Evolutionary conservation across 2,888 invertebrate species (phyloP).

Genomic region (Dorcus hopei): DNA sequence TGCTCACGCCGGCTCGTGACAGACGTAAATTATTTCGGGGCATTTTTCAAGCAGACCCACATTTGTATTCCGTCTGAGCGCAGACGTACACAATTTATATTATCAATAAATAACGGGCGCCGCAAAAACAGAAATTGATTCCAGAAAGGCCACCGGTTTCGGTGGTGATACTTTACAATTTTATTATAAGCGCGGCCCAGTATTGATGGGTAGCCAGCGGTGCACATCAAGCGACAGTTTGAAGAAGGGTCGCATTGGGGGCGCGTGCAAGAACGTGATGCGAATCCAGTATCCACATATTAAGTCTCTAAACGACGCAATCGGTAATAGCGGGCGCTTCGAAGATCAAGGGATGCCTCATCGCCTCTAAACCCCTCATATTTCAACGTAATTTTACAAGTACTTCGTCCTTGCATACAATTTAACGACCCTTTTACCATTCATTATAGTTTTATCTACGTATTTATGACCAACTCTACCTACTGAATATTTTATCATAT

Average conservation of each 20-base stretch:
- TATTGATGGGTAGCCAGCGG: slow-evolving; percentile 26
- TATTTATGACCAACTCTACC: slow-evolving; percentile 34
- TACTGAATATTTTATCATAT: slow-evolving; percentile 37
- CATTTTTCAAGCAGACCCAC: slow-evolving; percentile 20
- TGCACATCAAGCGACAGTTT: slow-evolving; percentile 13
- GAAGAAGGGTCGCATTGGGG: slow-evolving; percentile 21
- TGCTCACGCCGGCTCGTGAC: slow-evolving; percentile 23
- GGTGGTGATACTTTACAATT: slow-evolving; percentile 38
- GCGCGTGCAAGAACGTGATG: slow-evolving; percentile 29
- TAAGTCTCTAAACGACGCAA: slow-evolving; percentile 28
- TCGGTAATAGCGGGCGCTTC: slow-evolving; percentile 26
- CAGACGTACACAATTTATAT: slow-evolving; percentile 43
- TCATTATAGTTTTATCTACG: slow-evolving; percentile 42
- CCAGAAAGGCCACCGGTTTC: slow-evolving; percentile 26
- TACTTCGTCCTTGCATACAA: slow-evolving; percentile 35
- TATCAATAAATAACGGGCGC: slow-evolving; percentile 43
- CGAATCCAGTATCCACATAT: slow-evolving; percentile 29
- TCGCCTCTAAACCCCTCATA: slow-evolving; percentile 36
- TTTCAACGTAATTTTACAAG: slow-evolving; percentile 40
- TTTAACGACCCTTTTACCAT: slow-evolving; percentile 43
- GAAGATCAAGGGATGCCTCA: slow-evolving; percentile 25
- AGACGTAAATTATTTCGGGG: slow-evolving; percentile 22
- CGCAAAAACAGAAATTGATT: slow-evolving; percentile 42
- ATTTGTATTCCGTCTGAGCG: slow-evolving; percentile 38
- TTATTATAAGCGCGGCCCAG: slow-evolving; percentile 30